A percentile compares a stretch with the other conserved stretches of the same genome.
phyloP scores from a whole-genome alignment of 2,113 vertebrate species.

The Lepisosteus oculatus region DNA sequence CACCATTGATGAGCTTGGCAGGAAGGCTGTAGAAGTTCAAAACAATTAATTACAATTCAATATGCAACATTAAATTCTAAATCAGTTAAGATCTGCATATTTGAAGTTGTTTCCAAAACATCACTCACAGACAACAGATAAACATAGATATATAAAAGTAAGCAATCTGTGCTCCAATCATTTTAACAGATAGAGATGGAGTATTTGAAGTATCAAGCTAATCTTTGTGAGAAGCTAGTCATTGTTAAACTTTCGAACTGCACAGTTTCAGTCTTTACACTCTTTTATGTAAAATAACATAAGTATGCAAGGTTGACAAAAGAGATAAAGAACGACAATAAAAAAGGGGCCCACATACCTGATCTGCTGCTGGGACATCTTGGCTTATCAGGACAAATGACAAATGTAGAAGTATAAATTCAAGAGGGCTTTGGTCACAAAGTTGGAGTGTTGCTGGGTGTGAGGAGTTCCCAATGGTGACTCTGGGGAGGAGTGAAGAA shows the following conservation, averaged over 20 bases:
- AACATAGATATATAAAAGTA: background rate
- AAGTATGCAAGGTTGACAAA: background rate
- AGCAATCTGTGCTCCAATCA: background rate
- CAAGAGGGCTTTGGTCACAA: constrained; percentile 27
- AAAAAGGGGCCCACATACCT: constrained; percentile 54
- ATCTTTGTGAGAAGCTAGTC: no score
- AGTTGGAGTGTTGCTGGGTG: constrained; percentile 16
- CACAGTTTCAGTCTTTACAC: no score
- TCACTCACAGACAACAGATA: background rate
- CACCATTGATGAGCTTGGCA: constrained; percentile 79
- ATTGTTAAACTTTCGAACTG: no score
- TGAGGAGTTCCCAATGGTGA: constrained; percentile 36
- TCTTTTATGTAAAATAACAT: no score
- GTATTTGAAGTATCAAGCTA: no score
- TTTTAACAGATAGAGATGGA: background rate
- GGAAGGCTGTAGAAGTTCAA: constrained; percentile 60
- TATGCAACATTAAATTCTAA: background rate
- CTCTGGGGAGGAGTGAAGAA: constrained; percentile 36
- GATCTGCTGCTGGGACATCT: constrained; percentile 72
- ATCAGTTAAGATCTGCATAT: background rate
- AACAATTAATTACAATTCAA: background rate
- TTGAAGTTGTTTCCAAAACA: background rate
- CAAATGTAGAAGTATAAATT: constrained; percentile 5
- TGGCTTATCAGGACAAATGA: constrained; percentile 33
- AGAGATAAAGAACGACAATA: background rate